These are phyloP conservation scores for Nymphalis c-album DNA, from an alignment of 2,888 invertebrate species.

Conservation along the genomic window DNA sequence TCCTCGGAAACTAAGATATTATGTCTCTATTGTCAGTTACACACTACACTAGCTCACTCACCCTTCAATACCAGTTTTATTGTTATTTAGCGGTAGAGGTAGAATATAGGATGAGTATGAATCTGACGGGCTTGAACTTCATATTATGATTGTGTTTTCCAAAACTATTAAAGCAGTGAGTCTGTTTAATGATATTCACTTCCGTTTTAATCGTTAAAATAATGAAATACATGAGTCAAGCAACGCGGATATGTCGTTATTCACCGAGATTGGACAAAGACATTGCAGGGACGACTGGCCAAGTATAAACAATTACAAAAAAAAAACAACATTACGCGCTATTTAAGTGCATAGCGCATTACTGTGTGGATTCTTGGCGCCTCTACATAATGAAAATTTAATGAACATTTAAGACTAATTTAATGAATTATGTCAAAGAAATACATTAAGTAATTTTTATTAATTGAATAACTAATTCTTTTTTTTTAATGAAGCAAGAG, in stretches of 20 bases:
- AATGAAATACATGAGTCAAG: slow-evolving; percentile 11
- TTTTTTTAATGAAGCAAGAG: too few relatives aligned
- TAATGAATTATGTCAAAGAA: not conserved
- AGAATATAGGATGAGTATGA: too few relatives aligned
- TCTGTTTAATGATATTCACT: slow-evolving; percentile 6
- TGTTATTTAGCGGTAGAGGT: too few relatives aligned
- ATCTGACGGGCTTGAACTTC: too few relatives aligned
- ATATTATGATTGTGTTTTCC: not conserved
- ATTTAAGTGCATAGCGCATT: slow-evolving; percentile 3
- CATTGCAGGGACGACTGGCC: slow-evolving; percentile 8
- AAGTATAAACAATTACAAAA: slow-evolving; percentile 4
- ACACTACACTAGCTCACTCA: too few relatives aligned
- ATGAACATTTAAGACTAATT: not conserved
- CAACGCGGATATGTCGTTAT: slow-evolving; percentile 16
- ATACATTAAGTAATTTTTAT: too few relatives aligned
- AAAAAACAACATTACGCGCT: slow-evolving; percentile 6
- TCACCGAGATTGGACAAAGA: slow-evolving; percentile 16
- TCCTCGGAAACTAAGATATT: too few relatives aligned
- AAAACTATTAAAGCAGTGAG: not conserved
- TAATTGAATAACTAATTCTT: too few relatives aligned
- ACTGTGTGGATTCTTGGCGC: not conserved
- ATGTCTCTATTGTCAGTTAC: too few relatives aligned
- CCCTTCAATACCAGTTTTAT: too few relatives aligned
- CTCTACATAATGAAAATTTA: slow-evolving; percentile 3
- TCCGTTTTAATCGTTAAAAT: slow-evolving; percentile 13